A percentile compares a stretch with the other conserved stretches of the same genome.
Evolutionary conservation across 2,888 invertebrate genomes (phyloP).

Genomic region (Acleris literana): DNA sequence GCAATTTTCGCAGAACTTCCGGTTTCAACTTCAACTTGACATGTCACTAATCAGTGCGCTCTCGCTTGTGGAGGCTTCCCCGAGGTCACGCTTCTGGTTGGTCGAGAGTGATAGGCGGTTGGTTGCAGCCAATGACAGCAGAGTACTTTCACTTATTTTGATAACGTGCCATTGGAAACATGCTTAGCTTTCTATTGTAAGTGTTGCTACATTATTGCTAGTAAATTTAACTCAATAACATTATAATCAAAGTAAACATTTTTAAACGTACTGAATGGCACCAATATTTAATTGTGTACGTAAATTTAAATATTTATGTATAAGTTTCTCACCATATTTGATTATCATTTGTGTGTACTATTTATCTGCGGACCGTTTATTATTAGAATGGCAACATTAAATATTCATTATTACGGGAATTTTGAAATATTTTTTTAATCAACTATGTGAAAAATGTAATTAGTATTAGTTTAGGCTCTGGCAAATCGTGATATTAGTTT

Average conservation of each 20-base stretch:
- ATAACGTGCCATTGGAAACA: slow-evolving; percentile 37
- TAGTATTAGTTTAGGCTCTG: background rate
- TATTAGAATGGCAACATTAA: background rate
- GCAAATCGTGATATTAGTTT: background rate
- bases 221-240: background rate
- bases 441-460: too few species aligned
- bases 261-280: too few species aligned
- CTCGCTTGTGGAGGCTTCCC: slow-evolving; percentile 34
- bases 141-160: slow-evolving; percentile 62
- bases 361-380: background rate
- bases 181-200: slow-evolving; percentile 16
- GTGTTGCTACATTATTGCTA: slow-evolving; percentile 22
- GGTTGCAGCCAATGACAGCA: slow-evolving; percentile 49
- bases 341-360: too few species aligned
- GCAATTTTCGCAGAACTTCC: slow-evolving; percentile 46
- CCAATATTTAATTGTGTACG: too few species aligned
- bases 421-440: too few species aligned
- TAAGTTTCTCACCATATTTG: too few species aligned
- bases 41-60: slow-evolving; percentile 47
- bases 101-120: slow-evolving; percentile 28
- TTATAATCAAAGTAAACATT: too few species aligned
- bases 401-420: background rate
- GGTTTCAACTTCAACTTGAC: slow-evolving; percentile 49
- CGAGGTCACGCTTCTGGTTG: slow-evolving; percentile 52
- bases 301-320: background rate